Evolutionary conservation across 2,113 vertebrate species (phyloP).

Genomic region (Mionectes macconnelli): DNA sequence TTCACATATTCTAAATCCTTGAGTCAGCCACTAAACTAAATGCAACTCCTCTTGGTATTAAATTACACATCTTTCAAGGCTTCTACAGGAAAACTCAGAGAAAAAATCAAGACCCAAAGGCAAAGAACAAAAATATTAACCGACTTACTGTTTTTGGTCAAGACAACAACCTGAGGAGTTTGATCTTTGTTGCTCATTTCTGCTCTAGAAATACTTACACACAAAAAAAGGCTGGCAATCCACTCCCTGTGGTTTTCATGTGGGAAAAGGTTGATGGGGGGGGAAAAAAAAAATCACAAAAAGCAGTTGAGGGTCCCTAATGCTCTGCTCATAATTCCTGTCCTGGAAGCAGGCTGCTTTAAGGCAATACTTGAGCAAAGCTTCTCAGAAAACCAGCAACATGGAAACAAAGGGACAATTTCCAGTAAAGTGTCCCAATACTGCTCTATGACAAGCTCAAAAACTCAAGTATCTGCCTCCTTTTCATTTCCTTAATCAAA

Average conservation of each 20-base stretch:
- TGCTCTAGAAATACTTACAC: neutral
- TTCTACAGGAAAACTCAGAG: neutral
- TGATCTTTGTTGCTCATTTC: neutral
- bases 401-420: neutral
- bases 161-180: neutral
- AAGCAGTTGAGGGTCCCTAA: neutral
- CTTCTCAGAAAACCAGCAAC: neutral
- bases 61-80: neutral
- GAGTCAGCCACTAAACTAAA: neutral
- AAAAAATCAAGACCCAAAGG: neutral
- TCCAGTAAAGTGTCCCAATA: neutral
- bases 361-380: neutral
- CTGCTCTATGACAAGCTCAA: neutral
- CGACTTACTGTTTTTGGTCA: neutral
- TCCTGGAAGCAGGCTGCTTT: neutral
- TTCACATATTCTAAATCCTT: neutral
- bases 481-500: neutral
- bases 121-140: neutral
- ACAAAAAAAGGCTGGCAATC: neutral
- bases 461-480: neutral
- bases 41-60: neutral
- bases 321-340: neutral
- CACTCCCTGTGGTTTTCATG: neutral
- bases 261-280: neutral
- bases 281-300: neutral